Evolutionary conservation across 2,113 vertebrate species (phyloP).

Genomic region (Megaceryle torquata): DNA sequence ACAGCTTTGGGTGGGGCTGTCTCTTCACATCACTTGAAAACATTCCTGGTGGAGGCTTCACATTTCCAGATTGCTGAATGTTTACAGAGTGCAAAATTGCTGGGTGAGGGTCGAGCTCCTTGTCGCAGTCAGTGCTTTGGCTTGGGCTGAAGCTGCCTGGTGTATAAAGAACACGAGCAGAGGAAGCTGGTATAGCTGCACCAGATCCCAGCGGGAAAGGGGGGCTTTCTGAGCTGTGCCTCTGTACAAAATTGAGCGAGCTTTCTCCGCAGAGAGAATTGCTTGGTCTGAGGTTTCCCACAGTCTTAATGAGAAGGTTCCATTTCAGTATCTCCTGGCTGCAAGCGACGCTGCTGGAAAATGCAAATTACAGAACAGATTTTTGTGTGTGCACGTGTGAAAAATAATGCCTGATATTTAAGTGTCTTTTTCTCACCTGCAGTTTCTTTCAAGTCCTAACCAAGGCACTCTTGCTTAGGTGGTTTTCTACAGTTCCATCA

Average conservation of each 20-base stretch:
- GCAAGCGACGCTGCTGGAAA: background rate
- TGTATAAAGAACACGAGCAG: background rate
- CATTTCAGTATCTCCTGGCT: background rate
- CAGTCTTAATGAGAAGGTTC: background rate
- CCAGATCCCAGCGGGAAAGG: background rate
- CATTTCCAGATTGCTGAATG: background rate
- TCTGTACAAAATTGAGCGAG: background rate
- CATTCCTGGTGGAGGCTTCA: background rate
- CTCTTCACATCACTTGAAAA: background rate
- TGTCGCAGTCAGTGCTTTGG: background rate
- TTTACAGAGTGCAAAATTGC: background rate
- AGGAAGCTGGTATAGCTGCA: background rate
- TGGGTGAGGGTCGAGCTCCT: background rate
- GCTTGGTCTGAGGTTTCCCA: background rate
- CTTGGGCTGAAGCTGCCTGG: background rate
- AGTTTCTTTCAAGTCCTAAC: background rate
- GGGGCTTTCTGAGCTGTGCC: background rate
- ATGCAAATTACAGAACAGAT: background rate
- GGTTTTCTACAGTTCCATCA: background rate
- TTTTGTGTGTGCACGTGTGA: background rate
- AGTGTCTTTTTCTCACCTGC: background rate
- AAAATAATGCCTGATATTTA: background rate
- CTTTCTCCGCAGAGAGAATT: background rate
- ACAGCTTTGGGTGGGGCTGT: too few species aligned
- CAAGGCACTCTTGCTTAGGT: background rate